Percentiles rank a stretch among this genome's conserved stretches.
phyloP scores from a whole-genome alignment of 2,888 invertebrate species.

The Stenoptilia bipunctidactyla region DNA sequence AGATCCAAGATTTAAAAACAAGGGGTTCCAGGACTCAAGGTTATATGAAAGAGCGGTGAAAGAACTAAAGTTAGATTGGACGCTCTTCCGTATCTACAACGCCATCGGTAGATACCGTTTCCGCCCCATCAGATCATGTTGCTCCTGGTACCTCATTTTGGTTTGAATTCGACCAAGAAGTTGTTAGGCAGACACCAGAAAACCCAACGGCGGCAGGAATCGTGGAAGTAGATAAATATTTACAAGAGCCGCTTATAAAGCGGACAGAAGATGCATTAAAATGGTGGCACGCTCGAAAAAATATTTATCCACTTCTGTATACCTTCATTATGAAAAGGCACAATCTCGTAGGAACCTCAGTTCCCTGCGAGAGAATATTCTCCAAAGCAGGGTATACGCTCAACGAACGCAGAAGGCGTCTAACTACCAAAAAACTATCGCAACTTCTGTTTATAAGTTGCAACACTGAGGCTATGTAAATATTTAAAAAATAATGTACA shows the following conservation, averaged over 20 bases:
- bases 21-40: slow-evolving; percentile 3
- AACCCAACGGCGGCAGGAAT: slow-evolving; percentile 11
- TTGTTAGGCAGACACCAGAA: background rate
- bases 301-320: slow-evolving; percentile 8
- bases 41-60: background rate
- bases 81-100: slow-evolving; percentile 1
- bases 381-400: slow-evolving; percentile 6
- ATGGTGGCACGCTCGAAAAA: slow-evolving; percentile 10
- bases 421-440: slow-evolving; percentile 2
- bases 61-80: background rate
- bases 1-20: slow-evolving; percentile 11
- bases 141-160: slow-evolving; percentile 4
- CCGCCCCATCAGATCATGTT: background rate
- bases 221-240: slow-evolving; percentile 11
- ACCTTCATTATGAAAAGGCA: slow-evolving; percentile 5
- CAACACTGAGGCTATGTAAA: background rate
- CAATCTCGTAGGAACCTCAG: slow-evolving; percentile 8
- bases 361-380: slow-evolving; percentile 2
- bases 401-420: slow-evolving; percentile 7
- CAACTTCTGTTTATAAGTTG: background rate
- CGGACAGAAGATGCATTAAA: slow-evolving; percentile 9
- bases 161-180: slow-evolving; percentile 8
- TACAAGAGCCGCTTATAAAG: slow-evolving; percentile 7
- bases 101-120: slow-evolving; percentile 3
- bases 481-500: too few species aligned